Conservation (phyloP, 2,888 invertebrate genomes). For the Parnassius orleans region DNA sequence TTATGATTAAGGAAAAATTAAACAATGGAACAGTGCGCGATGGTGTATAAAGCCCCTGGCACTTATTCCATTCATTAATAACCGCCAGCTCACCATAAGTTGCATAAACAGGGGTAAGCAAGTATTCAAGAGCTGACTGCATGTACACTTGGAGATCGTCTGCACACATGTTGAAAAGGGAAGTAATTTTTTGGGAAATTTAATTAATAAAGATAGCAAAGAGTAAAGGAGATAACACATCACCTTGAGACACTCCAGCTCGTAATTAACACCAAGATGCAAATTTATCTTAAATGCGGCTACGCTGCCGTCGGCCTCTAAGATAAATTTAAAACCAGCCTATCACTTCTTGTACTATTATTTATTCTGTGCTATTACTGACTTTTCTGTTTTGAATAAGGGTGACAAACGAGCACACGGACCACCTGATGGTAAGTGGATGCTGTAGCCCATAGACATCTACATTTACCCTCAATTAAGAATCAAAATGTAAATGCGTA, state of each 20-base stretch:
- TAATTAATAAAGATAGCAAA: conserved; percentile 1
- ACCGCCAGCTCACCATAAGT: conserved; percentile 7
- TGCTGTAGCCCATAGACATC: too few relatives aligned
- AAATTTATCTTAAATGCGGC: background rate
- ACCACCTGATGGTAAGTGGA: too few relatives aligned
- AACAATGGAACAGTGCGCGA: too few relatives aligned
- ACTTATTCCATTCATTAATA: conserved; percentile 3
- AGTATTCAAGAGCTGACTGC: background rate
- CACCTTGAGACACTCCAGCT: background rate
- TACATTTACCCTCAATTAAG: too few relatives aligned
- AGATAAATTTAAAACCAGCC: too few relatives aligned
- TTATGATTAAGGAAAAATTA: too few relatives aligned
- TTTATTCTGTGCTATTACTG: too few relatives aligned
- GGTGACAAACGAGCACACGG: too few relatives aligned
- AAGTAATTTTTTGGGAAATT: conserved; percentile 2
- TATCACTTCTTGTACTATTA: too few relatives aligned
- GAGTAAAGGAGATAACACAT: background rate
- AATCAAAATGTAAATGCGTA: too few relatives aligned
- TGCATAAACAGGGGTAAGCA: background rate
- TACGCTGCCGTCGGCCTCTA: too few relatives aligned
- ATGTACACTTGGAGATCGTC: conserved; percentile 16
- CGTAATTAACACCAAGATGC: conserved; percentile 4
- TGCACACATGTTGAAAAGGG: conserved; percentile 12
- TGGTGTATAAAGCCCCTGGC: background rate
- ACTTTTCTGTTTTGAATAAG: too few relatives aligned